Base-by-base conservation (phyloP, 2,797 vertebrate species). In the Acanthurus lineatus region DNA sequence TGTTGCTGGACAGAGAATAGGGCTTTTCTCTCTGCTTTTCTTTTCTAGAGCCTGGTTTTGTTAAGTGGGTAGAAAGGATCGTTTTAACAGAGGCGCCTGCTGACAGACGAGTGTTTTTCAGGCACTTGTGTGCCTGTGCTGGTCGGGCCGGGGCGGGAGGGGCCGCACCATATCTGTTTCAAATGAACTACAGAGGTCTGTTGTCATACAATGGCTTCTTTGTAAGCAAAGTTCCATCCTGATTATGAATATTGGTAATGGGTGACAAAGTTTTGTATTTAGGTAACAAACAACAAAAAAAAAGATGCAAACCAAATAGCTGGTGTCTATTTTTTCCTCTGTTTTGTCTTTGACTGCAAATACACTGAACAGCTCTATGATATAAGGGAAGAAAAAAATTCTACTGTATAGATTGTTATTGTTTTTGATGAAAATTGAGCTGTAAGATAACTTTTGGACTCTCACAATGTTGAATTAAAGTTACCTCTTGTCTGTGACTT, bases 391-490 rank as follows among this genome's bases (percentile, higher is more conserved):
- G 83, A 78, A 96, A 95, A 96, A 96, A 95, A 96, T 94, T 97
- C 96, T 97, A 97, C 97, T 97, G 97, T 98, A 98, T 97, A 98
- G 96, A 98, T 97, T 98, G 97, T 97, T 97, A 97, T 97, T 96
- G 97, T 97, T 97, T 97, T 97, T 97, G 96, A 97, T 97, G 96
- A 98, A 97, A 96, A 96, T 94, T 96, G 97, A 98, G 96, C 97
- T 98, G 97, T 98, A 98, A 97, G 96, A 94, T 94, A 97, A 97
- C 96, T 97, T 98, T 98, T 98, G 96, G 97, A 98, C 96, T 98
- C 97, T 97, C 96, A 99, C 97, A 95, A 97, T 97, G 97, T 98
- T 98, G 97, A 98, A 99, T 97, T 98, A 99, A 99, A 99, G 97
- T 98, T 97, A 97, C 96, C 97, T 98, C 97, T 96, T 98, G 97